Evolutionary conservation across 1,140 invertebrate genomes (phyloP), one percentile per base, ranked within the genome.

Genomic region (Penaeus japonicus): DNA sequence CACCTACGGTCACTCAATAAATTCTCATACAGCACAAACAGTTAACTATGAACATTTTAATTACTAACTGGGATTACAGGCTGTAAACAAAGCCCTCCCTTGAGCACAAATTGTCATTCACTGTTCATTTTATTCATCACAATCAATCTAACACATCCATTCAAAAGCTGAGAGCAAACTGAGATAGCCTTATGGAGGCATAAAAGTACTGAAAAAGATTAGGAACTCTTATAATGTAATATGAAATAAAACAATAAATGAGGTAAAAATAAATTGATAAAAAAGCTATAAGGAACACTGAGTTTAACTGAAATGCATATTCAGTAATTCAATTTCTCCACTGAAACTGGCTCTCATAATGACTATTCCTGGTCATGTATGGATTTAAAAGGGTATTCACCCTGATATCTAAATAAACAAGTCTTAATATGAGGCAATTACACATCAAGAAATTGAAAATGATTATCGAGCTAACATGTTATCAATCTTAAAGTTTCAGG

Each of bases 141-240:
- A 88, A 30, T 73, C 54, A 54, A 88, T 70, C 65, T 73, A 24
- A 84, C 59, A 84, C 62, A 54, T 77, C 59, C 47, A 83, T 27
- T 47, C 47, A 47, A 10, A 47, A 47, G 47, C 15, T 47, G 47
- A 47, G 47, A 47, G 47, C 47, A 47, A 47, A 47, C 47, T 47
- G 47, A 47, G 47, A 47, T 47, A 15, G 47, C 47, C 47, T 47
- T 47, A 47, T 57, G n/a, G 57, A 27, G 81, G 70, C 59, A 79
- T 75, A 82, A 47, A 77, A 83, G 65, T 27, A 39, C 30, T 75
- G 80, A 55, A 70, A 88, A 88, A 79, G 80, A 88, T 83, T 88
- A 88, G 87, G 87, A 88, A 88, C 87, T 88, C 80, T 75, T 70
- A 81, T 84, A 84, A 32, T 70, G 77, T 53, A 73, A 47, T 47